Conservation (phyloP, 2,797 vertebrate species). For the Poeciliopsis gracilis region DNA sequence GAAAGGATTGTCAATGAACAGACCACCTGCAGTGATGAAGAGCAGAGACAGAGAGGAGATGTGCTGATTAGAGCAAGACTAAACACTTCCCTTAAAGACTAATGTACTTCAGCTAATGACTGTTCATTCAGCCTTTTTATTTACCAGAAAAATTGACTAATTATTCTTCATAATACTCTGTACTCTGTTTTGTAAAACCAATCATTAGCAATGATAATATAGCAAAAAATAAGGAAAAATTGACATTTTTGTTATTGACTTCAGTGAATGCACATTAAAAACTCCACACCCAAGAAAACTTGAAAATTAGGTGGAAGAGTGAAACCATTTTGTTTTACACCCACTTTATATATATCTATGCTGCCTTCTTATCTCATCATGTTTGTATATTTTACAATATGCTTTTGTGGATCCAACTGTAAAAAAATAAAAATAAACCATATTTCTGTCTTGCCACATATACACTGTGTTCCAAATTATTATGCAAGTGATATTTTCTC, state of each 20-base stretch:
- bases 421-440: neutral
- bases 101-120: neutral
- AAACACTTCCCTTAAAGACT: neutral
- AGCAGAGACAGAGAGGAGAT: conserved; percentile 82
- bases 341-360: neutral
- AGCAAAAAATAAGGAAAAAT: neutral
- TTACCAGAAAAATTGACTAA: neutral
- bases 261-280: neutral
- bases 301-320: neutral
- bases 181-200: neutral
- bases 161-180: neutral
- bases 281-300: neutral
- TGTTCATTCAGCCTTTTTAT: neutral
- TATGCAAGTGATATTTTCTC: no score
- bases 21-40: conserved; percentile 92
- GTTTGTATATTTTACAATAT: neutral
- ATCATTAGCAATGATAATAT: neutral
- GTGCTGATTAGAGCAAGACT: conserved; percentile 20
- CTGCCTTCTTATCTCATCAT: neutral
- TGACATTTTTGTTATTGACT: neutral
- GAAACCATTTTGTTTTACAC: neutral
- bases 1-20: conserved; percentile 99
- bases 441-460: neutral
- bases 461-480: no score
- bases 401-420: neutral